Conservation (phyloP, 2,888 invertebrate genomes). For the Plemyria rubiginata region DNA sequence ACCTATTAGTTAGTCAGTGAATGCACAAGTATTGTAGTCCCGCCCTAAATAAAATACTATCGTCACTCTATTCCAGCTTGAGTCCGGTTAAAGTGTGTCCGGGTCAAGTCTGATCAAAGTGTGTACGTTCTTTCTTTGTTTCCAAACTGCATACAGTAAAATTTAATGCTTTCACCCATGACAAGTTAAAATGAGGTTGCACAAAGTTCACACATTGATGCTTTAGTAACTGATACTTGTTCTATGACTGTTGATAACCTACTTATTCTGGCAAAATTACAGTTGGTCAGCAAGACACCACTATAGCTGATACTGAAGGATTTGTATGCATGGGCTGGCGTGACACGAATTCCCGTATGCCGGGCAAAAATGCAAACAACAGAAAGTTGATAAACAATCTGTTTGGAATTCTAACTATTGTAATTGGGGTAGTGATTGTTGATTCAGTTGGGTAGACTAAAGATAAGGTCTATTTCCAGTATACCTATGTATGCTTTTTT, state of each 20-base stretch:
- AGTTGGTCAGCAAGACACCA: conserved; percentile 14
- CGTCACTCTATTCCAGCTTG: too few relatives aligned
- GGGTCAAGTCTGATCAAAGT: conserved; percentile 14
- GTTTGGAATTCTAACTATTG: conserved; percentile 37
- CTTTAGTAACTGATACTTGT: conserved; percentile 4
- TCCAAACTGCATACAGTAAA: not conserved
- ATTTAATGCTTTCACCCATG: conserved; percentile 1
- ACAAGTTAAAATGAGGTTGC: not conserved
- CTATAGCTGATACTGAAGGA: conserved; percentile 13
- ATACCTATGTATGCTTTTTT: not conserved
- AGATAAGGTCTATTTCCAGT: conserved; percentile 15
- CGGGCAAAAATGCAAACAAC: conserved; percentile 38
- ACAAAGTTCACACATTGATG: not conserved
- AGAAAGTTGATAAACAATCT: conserved; percentile 44
- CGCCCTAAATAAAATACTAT: not conserved
- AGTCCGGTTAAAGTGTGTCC: too few relatives aligned
- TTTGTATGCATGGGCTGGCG: conserved; percentile 23
- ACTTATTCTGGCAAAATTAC: conserved; percentile 19
- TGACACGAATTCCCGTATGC: conserved; percentile 26
- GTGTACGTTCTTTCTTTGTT: not conserved
- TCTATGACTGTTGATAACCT: not conserved
- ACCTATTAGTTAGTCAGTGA: too few relatives aligned
- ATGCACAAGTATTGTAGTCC: too few relatives aligned
- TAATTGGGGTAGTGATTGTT: conserved; percentile 5
- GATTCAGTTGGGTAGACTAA: conserved; percentile 3